These are phyloP conservation scores for Monochamus saltuarius DNA, from an alignment of 1,140 invertebrate species.

Conservation along the genomic window DNA sequence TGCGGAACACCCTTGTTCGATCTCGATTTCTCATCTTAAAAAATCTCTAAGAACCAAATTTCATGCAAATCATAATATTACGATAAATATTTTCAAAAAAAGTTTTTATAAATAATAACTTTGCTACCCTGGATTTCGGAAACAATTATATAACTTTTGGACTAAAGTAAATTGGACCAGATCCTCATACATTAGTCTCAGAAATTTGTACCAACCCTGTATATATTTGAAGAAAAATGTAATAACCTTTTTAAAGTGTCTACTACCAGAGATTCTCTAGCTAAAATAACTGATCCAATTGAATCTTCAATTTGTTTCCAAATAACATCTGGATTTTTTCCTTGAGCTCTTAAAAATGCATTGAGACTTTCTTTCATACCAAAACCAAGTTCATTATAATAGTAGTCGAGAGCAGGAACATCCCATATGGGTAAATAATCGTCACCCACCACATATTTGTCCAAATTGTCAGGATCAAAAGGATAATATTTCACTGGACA, in stretches of 20 bases:
- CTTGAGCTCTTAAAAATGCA: conserved; percentile 69
- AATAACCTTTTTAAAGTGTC: conserved; percentile 56
- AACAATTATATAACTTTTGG: no score
- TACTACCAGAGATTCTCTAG: conserved; percentile 72
- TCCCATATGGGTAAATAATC: conserved; percentile 95
- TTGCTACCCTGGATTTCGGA: no score
- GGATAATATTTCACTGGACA: conserved; percentile 92
- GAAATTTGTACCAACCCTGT: no score
- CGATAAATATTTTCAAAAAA: no score
- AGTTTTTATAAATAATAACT: no score
- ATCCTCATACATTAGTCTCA: no score
- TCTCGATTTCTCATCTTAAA: no score
- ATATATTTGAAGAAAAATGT: background rate
- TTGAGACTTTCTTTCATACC: conserved; percentile 88
- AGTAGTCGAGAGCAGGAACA: conserved; percentile 78
- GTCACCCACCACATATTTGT: conserved; percentile 95
- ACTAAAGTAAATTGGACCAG: no score
- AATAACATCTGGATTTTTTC: conserved; percentile 70
- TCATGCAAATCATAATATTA: no score
- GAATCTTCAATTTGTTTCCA: conserved; percentile 83
- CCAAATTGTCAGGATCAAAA: conserved; percentile 75
- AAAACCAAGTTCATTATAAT: conserved; percentile 75
- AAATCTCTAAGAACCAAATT: no score
- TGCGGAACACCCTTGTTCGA: no score
- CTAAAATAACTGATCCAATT: conserved; percentile 70